These are phyloP conservation scores for Bucco capensis DNA, from an alignment of 2,113 vertebrate genomes.

Conservation along the genomic window DNA sequence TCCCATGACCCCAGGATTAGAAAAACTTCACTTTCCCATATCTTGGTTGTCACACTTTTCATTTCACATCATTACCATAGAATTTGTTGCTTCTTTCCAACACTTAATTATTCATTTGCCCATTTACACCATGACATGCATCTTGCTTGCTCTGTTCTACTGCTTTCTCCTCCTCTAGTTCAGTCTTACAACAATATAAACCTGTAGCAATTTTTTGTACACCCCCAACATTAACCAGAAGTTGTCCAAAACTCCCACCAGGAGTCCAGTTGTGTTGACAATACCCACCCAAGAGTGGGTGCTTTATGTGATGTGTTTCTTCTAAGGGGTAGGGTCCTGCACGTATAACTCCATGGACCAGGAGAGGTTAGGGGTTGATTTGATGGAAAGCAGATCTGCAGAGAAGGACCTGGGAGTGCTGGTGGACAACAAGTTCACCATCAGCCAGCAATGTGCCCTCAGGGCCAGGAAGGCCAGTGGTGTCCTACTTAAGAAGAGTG, in stretches of 20 bases:
- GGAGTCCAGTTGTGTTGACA: not conserved
- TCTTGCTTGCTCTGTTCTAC: not conserved
- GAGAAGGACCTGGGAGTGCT: not conserved
- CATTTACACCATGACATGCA: not conserved
- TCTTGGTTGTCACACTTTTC: not conserved
- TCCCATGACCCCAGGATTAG: not conserved
- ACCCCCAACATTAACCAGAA: not conserved
- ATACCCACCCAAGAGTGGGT: not conserved
- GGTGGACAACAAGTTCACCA: not conserved
- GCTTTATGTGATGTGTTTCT: not conserved
- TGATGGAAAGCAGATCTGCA: not conserved
- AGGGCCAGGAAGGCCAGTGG: not conserved
- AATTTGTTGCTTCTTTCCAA: not conserved
- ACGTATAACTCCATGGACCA: not conserved
- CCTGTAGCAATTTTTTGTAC: not conserved
- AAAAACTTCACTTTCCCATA: not conserved
- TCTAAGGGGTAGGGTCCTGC: not conserved
- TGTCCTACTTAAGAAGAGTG: not conserved
- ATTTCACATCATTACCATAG: accelerated
- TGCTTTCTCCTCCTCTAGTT: not conserved
- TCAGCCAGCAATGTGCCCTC: not conserved
- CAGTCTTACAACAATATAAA: not conserved
- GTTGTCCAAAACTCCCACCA: not conserved
- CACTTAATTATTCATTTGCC: not conserved
- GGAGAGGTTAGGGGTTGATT: not conserved